Evolutionary conservation across 2,797 vertebrate species (phyloP).

Genomic region (Mus spretus): DNA sequence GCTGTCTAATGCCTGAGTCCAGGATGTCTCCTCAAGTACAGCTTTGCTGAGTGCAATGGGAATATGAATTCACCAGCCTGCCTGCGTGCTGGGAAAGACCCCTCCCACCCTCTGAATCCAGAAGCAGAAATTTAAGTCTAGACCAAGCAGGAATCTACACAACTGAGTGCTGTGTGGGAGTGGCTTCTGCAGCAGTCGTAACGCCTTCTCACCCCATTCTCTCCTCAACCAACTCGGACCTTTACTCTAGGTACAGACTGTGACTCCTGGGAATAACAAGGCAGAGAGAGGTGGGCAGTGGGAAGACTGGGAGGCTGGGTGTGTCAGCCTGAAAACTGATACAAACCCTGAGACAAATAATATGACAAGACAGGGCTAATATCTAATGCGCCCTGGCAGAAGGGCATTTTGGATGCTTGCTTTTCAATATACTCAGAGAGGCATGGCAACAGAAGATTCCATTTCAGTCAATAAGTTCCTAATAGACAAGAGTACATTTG

Average conservation of each 20-base stretch:
- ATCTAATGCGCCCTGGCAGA: background rate
- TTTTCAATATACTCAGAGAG: background rate
- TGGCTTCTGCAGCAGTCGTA: background rate
- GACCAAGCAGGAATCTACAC: background rate
- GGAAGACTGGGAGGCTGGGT: background rate
- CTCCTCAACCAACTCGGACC: background rate
- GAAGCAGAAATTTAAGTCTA: background rate
- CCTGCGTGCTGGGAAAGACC: background rate
- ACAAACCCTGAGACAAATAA: background rate
- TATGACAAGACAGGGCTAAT: background rate
- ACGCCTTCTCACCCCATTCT: background rate
- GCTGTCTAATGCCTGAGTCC: background rate
- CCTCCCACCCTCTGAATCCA: background rate
- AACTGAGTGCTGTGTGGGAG: background rate
- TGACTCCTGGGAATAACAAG: background rate
- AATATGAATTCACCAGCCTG: background rate
- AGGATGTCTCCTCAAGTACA: background rate
- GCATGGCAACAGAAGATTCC: background rate
- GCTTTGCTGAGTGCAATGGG: background rate
- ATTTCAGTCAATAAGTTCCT: background rate
- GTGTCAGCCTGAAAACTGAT: background rate
- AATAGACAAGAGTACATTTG: background rate
- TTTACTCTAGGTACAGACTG: background rate
- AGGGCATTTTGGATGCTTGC: background rate
- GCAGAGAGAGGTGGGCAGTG: too few relatives aligned